These are phyloP conservation scores for Mormyrus lacerda DNA, from an alignment of 2,113 vertebrate species.

Conservation along the genomic window DNA sequence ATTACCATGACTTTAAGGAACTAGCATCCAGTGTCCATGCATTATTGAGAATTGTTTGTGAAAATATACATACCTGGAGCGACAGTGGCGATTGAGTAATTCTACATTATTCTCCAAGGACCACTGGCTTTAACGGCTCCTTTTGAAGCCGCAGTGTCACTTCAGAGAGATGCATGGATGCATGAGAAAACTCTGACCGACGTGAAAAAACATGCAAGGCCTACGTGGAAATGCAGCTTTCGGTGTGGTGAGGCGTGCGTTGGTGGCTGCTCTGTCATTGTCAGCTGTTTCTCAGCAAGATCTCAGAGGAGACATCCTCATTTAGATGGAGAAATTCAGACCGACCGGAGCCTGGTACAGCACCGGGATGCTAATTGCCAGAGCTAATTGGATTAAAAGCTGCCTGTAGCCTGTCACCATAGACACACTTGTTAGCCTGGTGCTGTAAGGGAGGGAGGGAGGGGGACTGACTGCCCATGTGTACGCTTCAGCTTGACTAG, in stretches of 20 bases:
- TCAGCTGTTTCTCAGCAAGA: background rate
- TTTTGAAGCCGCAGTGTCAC: background rate
- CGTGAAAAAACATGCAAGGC: background rate
- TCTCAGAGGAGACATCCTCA: background rate
- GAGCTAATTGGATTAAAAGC: background rate
- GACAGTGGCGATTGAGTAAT: background rate
- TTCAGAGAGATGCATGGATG: background rate
- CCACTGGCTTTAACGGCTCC: background rate
- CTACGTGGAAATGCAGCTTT: background rate
- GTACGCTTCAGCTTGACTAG: background rate
- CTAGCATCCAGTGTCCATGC: background rate
- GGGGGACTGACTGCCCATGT: background rate
- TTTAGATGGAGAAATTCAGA: background rate
- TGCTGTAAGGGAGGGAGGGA: background rate
- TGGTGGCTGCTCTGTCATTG: background rate
- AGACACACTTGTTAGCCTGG: background rate
- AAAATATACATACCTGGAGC: background rate
- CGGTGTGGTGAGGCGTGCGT: background rate
- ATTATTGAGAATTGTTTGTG: background rate
- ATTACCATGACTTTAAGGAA: background rate
- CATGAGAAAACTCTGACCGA: background rate
- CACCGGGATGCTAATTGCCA: background rate
- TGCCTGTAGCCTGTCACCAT: background rate
- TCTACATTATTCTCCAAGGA: background rate
- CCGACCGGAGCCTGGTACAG: background rate